phyloP scores from a whole-genome alignment of 2,888 invertebrate genomes.

The Amphimallon solstitiale region DNA sequence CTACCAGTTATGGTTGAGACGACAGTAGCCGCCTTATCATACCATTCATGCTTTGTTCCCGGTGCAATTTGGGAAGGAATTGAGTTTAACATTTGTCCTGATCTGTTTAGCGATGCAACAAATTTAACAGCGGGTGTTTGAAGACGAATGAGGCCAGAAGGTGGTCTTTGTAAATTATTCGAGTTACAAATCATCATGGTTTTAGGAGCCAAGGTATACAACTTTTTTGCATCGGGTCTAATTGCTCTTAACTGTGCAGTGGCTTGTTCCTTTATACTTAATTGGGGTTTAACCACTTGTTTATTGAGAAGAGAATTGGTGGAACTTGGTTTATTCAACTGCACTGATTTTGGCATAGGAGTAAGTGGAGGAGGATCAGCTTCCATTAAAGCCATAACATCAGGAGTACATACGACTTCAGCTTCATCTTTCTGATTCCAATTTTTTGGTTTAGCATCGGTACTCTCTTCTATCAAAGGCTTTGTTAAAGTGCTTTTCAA shows the following conservation, averaged over 20 bases:
- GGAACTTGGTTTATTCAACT: neutral
- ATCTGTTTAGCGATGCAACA: slow-evolving; percentile 17
- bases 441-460: neutral
- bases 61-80: slow-evolving; percentile 41
- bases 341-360: neutral
- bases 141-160: slow-evolving; percentile 23
- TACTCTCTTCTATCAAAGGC: neutral
- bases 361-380: slow-evolving; percentile 35
- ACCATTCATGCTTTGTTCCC: slow-evolving; percentile 65
- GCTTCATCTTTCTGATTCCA: slow-evolving; percentile 56
- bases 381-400: slow-evolving; percentile 57
- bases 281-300: neutral
- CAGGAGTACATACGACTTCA: slow-evolving; percentile 73
- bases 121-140: slow-evolving; percentile 37
- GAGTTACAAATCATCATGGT: slow-evolving; percentile 20
- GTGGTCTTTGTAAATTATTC: slow-evolving; percentile 19
- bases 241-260: neutral
- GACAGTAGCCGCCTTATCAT: slow-evolving; percentile 68
- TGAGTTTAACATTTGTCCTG: slow-evolving; percentile 34
- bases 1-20: slow-evolving; percentile 69
- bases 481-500: slow-evolving; percentile 44
- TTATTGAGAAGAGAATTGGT: neutral
- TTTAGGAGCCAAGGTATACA: slow-evolving; percentile 29
- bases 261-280: neutral
- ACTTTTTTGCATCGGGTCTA: slow-evolving; percentile 17